Base-by-base conservation (phyloP, 2,888 invertebrate genomes). In the Panorpa germanica region DNA sequence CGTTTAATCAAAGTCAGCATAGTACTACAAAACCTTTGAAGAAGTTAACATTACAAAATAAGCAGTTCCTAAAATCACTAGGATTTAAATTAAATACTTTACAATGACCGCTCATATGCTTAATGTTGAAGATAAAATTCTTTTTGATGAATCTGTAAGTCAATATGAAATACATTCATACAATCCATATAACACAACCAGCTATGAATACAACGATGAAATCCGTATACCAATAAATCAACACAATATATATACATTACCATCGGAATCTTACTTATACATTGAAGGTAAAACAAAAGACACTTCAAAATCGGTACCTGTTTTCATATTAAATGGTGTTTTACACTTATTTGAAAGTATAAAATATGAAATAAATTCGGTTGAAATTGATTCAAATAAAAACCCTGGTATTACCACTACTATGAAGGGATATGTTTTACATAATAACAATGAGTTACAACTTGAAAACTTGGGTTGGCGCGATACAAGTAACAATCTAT, bases 341-440 rank as follows among this genome's bases (percentile, higher is more conserved):
- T 38, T 42, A 9, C 41, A 43, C 37, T 27, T 48, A 6, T 48
- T 48, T 35, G 44, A 47, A 32, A 44, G 43, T 38, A 44, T 48
- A 31, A 41, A 47, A 5, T 50, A 49, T 38, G 45, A 48, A 35
- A 15, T 48, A 8, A 48, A 46, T 35, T 47, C 43, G 16, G 35
- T 44, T n/a, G 45, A 45, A 36, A 44, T 50, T 24, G 45, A 48
- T 41, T 35, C 39, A 4, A 38, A 26, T 12, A 41, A 44, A 35
- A 46, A 47, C 41, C 38, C 44, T 15, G 47, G 49, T 10, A 37
- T 48, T 8, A 44, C 47, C 14, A 40, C 44, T 8, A 38, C 42
- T 7, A 42, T 50, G 25, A 51, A 53, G 43, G 43, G 42, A 30
- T 48, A 40, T 35, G 35, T 45, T 7, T 50, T 49, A 12, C 34